Conservation (phyloP, 2,888 invertebrate species). For the Metopia argyrocephala region DNA sequence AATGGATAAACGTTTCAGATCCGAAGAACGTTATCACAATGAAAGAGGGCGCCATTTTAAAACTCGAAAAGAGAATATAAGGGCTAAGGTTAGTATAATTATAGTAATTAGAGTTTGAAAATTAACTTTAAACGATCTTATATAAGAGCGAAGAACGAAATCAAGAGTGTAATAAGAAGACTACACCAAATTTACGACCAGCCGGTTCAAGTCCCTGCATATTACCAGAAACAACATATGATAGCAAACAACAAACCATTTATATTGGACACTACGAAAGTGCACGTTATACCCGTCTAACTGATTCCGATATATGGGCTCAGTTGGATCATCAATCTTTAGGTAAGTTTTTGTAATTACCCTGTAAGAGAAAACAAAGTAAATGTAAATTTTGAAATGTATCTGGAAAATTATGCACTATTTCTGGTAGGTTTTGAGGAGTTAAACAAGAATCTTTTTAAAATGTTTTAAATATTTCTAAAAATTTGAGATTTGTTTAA, state of each 20-base stretch:
- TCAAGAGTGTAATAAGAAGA: constrained; percentile 83
- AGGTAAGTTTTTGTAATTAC: constrained; percentile 71
- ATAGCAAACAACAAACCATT: constrained; percentile 81
- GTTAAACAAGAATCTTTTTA: not conserved
- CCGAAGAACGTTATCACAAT: constrained; percentile 83
- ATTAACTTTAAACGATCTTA: not conserved
- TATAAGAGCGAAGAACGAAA: constrained; percentile 86
- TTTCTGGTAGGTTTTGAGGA: too few relatives aligned
- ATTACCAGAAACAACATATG: constrained; percentile 78
- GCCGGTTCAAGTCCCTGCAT: constrained; percentile 85
- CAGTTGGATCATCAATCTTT: constrained; percentile 79
- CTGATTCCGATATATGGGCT: constrained; percentile 85
- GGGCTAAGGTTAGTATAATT: constrained; percentile 84
- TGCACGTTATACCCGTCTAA: constrained; percentile 87
- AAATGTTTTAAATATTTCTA: not conserved
- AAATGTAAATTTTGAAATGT: too few relatives aligned
- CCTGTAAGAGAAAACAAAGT: too few relatives aligned
- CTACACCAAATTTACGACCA: constrained; percentile 85
- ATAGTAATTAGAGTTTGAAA: not conserved
- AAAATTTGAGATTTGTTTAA: not conserved
- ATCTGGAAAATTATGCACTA: too few relatives aligned
- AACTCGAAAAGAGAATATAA: constrained; percentile 84
- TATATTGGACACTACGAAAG: constrained; percentile 87
- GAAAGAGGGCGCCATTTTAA: constrained; percentile 83
- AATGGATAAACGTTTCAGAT: constrained; percentile 87